These are phyloP conservation scores for Antechinus stuartii DNA, from an alignment of 2,113 vertebrate species.

Conservation along the genomic window DNA sequence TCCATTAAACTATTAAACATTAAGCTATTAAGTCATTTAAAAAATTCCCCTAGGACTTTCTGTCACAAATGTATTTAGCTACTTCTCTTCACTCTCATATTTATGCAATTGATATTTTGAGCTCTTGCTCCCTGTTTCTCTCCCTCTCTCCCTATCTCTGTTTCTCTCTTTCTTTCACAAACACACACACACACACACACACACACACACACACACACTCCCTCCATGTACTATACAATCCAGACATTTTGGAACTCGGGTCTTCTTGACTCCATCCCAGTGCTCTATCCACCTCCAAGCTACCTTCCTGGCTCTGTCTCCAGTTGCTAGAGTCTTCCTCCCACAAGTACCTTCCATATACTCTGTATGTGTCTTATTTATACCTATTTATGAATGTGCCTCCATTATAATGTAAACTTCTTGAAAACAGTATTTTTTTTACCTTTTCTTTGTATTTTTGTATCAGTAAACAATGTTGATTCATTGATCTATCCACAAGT, in stretches of 20 bases:
- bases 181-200: too few species aligned
- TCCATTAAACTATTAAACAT: background rate
- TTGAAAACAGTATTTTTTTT: background rate
- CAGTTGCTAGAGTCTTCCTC: too few species aligned
- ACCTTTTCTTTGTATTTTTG: background rate
- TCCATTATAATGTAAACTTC: background rate
- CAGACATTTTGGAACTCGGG: background rate
- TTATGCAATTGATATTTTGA: background rate
- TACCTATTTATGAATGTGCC: background rate
- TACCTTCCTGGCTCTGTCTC: too few species aligned
- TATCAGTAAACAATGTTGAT: background rate
- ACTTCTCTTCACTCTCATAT: background rate
- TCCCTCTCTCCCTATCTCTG: too few species aligned
- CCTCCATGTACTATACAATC: too few species aligned
- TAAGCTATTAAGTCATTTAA: too few species aligned
- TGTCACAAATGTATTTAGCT: background rate
- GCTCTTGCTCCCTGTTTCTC: too few species aligned
- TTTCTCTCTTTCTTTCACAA: too few species aligned
- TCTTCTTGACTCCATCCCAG: too few species aligned
- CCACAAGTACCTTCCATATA: background rate
- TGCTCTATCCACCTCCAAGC: too few species aligned
- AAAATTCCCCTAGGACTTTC: background rate
- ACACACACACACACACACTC: too few species aligned
- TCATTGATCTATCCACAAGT: background rate
- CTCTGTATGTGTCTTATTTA: background rate